phyloP scores from a whole-genome alignment of 2,797 vertebrate genomes.

The Arvicola amphibius region DNA sequence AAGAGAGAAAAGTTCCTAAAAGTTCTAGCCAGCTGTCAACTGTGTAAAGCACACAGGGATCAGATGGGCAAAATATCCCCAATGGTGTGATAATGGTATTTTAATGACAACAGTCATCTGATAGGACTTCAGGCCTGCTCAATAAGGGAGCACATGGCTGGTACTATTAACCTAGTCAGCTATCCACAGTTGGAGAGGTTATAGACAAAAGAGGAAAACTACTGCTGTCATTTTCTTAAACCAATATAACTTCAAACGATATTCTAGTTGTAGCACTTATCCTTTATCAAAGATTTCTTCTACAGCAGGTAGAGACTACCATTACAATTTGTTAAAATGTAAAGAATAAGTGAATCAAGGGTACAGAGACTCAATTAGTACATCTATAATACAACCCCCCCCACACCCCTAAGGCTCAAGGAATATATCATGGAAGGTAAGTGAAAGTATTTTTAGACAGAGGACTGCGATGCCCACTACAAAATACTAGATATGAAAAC shows the following conservation, averaged over 20 bases:
- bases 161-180: background rate
- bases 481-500: background rate
- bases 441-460: background rate
- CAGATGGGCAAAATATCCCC: background rate
- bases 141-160: background rate
- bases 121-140: background rate
- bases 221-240: background rate
- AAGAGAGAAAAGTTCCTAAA: background rate
- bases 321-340: background rate
- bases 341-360: background rate
- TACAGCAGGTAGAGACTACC: background rate
- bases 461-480: background rate
- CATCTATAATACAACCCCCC: background rate
- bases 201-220: background rate
- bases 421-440: background rate
- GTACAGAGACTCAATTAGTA: background rate
- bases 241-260: background rate
- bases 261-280: background rate
- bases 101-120: background rate
- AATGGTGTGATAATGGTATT: background rate
- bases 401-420: no score
- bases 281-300: background rate
- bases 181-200: background rate
- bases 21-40: background rate
- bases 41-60: background rate